Percentiles rank a stretch among this genome's conserved stretches.
Conservation (phyloP, 2,888 invertebrate species). For the Silvanus unidentatus region DNA sequence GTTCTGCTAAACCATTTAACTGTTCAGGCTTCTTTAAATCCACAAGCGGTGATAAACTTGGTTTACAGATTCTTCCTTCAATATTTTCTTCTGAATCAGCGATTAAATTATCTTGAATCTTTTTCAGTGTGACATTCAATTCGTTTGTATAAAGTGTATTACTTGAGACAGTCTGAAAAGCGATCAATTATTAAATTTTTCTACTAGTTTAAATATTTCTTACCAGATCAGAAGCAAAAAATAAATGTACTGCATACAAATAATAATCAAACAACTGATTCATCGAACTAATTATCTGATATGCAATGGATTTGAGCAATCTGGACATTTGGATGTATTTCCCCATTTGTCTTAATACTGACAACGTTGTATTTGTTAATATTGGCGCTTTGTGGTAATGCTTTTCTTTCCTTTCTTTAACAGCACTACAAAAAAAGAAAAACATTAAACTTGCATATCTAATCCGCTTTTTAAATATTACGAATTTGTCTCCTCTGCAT, state of each 20-base stretch:
- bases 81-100: slow-evolving; percentile 23
- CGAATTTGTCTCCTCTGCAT: slow-evolving; percentile 30
- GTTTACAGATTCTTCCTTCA: slow-evolving; percentile 48
- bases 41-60: slow-evolving; percentile 56
- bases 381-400: slow-evolving; percentile 50
- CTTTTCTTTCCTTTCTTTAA: slow-evolving; percentile 31
- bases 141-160: slow-evolving; percentile 59
- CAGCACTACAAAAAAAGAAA: neutral
- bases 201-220: slow-evolving; percentile 15
- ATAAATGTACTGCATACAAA: slow-evolving; percentile 79
- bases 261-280: slow-evolving; percentile 92
- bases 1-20: slow-evolving; percentile 75
- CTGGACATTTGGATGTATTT: slow-evolving; percentile 91
- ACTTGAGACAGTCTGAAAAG: slow-evolving; percentile 48
- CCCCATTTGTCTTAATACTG: slow-evolving; percentile 81
- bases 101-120: slow-evolving; percentile 72
- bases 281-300: slow-evolving; percentile 86
- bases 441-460: no score
- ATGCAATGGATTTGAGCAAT: slow-evolving; percentile 80
- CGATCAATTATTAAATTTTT: slow-evolving; percentile 6
- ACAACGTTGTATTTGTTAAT: slow-evolving; percentile 87
- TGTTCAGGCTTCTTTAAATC: slow-evolving; percentile 63
- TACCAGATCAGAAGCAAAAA: slow-evolving; percentile 75
- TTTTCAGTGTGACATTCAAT: slow-evolving; percentile 66
- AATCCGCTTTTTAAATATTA: no score